Percentiles rank a stretch among this genome's conserved stretches.
phyloP scores from a whole-genome alignment of 2,797 vertebrate species.

The Sebastes diploproa region DNA sequence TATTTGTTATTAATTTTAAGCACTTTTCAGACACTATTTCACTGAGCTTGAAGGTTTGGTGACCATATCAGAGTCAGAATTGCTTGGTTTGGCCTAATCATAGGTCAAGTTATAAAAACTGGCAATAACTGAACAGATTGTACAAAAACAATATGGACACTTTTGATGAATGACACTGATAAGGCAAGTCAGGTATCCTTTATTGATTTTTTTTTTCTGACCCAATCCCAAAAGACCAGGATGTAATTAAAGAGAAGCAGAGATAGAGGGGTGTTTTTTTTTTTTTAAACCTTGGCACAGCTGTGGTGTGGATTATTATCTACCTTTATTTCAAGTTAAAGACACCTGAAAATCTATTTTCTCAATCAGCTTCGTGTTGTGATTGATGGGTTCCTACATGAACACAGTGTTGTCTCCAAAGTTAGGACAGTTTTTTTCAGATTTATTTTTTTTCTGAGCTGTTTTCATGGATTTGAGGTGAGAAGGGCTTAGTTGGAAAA shows the following conservation, averaged over 20 bases:
- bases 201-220: conserved; percentile 7
- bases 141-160: neutral
- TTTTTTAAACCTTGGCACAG: neutral
- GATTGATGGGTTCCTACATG: neutral
- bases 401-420: neutral
- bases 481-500: no score
- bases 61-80: neutral
- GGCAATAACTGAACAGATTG: neutral
- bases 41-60: neutral
- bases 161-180: conserved; percentile 16
- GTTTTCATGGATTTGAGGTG: neutral
- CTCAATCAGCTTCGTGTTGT: neutral
- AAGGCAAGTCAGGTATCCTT: conserved; percentile 5
- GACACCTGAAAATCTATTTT: conserved; percentile 1
- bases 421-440: neutral
- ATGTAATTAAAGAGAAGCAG: conserved; percentile 36
- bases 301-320: conserved; percentile 30
- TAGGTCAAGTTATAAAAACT: neutral
- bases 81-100: neutral
- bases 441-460: neutral
- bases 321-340: conserved; percentile 37
- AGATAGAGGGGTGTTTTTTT: neutral
- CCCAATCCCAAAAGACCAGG: conserved; percentile 16
- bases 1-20: neutral
- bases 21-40: neutral